A percentile compares a stretch with the other conserved stretches of the same genome.
Conservation (phyloP, 2,888 invertebrate genomes). For the Monoplex corrugatus region DNA sequence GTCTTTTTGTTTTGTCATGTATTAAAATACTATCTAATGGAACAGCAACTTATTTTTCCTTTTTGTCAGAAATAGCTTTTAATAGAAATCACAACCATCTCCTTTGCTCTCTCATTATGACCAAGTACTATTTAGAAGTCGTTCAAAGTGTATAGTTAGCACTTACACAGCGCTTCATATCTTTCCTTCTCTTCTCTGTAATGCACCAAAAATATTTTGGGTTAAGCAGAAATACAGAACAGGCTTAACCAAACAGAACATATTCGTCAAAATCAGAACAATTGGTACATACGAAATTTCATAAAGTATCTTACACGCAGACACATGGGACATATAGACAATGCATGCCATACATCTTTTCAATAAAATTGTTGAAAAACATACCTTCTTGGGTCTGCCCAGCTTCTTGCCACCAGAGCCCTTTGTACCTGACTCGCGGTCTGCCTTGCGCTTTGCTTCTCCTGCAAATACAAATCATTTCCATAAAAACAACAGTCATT, state of each 20-base stretch:
- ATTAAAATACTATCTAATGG: too few relatives aligned
- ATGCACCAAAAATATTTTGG: not conserved
- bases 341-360: not conserved
- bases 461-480: slow-evolving; percentile 11
- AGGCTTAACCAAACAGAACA: not conserved
- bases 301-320: not conserved
- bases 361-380: not conserved
- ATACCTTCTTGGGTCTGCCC: slow-evolving; percentile 41
- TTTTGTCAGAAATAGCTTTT: too few relatives aligned
- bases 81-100: too few relatives aligned
- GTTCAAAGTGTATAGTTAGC: too few relatives aligned
- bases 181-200: too few relatives aligned
- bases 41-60: too few relatives aligned
- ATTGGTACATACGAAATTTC: not conserved
- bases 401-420: not conserved
- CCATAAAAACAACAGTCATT: not conserved
- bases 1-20: too few relatives aligned
- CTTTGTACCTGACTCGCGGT: slow-evolving; percentile 17
- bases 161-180: too few relatives aligned
- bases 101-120: too few relatives aligned
- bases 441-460: slow-evolving; percentile 43
- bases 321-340: not conserved
- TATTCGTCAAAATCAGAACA: not conserved
- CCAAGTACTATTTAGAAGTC: too few relatives aligned
- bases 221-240: not conserved